Base-by-base conservation (phyloP, 53 echinoderm and acorn worm species). In the Holothuria leucospilota region DNA sequence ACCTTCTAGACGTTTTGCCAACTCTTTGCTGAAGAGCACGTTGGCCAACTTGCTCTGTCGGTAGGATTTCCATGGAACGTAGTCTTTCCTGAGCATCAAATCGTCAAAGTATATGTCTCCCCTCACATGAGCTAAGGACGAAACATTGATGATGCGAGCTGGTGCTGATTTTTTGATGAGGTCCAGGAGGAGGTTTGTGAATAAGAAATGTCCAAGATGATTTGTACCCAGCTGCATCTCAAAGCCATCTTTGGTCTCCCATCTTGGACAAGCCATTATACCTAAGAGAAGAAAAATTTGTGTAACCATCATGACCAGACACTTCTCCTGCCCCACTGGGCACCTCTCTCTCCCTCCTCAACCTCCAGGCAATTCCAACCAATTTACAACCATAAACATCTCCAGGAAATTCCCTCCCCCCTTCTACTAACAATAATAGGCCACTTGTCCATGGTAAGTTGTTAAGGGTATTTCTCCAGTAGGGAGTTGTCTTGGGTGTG, bases 181-280 rank as follows among this genome's bases (percentile, higher is more conserved):
- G 69, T 96, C 96, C 63, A 96, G 90, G 25, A 96, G 90, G 84
- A 96, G 96, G 63, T 87, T 94, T 86, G 96, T 96, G 52, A 96
- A 89, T 23, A 96, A 93, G 80, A 96, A 96, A 63, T 94, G 96
- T 15, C 94, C 96, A 7, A 96, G 81, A 51, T 96, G 92, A 86
- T 96, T 96, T 85, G 88, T 88, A 8, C 96, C 96, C 56, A 96
- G 84, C 74, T 94, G 94, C 88, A 96, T 88, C 63, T 96, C 96
- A 88, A 96, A 95, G 8, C 94, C 97, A 79, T 96, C 97, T 67
- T 91, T 87, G 15, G 97, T 96, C 60, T 86, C 46, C 82, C 59
- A 78, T 18, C 28, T 68, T 6, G 96, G 93, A 34, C 94, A 94
- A 56, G 81, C 71, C 90, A 92, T 90, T 15, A 96, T 59, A 62